Percentiles rank a stretch among this genome's conserved stretches.
These are phyloP conservation scores for Pyralis farinalis DNA, from an alignment of 2,888 invertebrate species.

Conservation along the genomic window DNA sequence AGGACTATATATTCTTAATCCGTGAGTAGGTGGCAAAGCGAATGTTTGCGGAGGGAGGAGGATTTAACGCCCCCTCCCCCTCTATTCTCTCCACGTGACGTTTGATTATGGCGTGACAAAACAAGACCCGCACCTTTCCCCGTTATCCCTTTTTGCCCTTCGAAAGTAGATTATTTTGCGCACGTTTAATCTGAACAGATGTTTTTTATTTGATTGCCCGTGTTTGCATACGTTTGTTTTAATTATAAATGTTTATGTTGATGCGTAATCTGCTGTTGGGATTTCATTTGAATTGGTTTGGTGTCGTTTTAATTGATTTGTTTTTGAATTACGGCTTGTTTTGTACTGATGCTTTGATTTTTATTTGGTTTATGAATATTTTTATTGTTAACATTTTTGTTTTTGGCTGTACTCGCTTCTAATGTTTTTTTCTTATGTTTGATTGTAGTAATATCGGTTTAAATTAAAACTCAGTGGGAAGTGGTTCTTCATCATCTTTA, in stretches of 20 bases:
- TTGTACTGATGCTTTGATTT: no score
- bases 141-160: slow-evolving; percentile 26
- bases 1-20: slow-evolving; percentile 37
- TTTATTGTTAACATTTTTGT: no score
- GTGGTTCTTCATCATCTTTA: background rate
- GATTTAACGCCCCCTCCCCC: slow-evolving; percentile 17
- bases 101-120: slow-evolving; percentile 51
- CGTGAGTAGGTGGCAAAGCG: slow-evolving; percentile 35
- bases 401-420: no score
- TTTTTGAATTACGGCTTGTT: no score
- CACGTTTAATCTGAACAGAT: slow-evolving; percentile 4
- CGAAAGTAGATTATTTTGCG: slow-evolving; percentile 7
- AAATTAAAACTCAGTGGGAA: no score
- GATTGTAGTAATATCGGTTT: no score
- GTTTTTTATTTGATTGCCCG: slow-evolving; percentile 3
- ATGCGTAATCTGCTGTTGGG: background rate
- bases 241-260: slow-evolving; percentile 4
- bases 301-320: background rate
- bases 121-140: slow-evolving; percentile 45
- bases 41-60: slow-evolving; percentile 35
- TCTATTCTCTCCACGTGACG: slow-evolving; percentile 29
- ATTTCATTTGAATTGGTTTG: background rate
- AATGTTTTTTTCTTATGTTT: no score
- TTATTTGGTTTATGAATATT: no score
- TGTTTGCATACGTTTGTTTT: background rate